phyloP scores from a whole-genome alignment of 2,797 vertebrate genomes.

The Ctenosaura bakeri region DNA sequence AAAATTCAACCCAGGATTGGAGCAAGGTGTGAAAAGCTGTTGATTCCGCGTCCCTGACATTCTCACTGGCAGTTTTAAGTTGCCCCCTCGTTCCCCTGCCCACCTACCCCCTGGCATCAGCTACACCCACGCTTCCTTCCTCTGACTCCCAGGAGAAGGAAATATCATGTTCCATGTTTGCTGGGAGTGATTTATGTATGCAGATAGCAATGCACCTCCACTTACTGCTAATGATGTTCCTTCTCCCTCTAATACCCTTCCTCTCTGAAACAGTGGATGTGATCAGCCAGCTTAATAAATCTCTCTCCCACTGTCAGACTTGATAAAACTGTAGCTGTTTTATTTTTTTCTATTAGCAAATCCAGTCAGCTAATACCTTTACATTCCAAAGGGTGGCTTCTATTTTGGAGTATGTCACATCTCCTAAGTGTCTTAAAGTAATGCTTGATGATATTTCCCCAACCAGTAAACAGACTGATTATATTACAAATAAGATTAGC shows the following conservation, averaged over 20 bases:
- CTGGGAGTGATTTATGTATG: constrained; percentile 39
- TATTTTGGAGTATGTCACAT: constrained; percentile 48
- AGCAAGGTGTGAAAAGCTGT: not conserved
- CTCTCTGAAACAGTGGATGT: constrained; percentile 32
- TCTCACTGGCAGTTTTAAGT: not conserved
- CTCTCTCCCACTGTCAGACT: constrained; percentile 31
- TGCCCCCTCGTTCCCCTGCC: not conserved
- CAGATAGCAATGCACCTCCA: constrained; percentile 32
- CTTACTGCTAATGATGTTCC: constrained; percentile 37
- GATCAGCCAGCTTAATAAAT: constrained; percentile 11
- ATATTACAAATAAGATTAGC: constrained; percentile 74
- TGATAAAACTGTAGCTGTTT: accelerated
- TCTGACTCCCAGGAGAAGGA: not conserved
- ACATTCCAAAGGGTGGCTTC: constrained; percentile 4
- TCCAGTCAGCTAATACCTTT: constrained; percentile 13
- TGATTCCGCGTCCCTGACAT: not conserved
- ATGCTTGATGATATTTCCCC: constrained; percentile 72
- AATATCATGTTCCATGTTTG: not conserved
- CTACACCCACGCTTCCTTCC: not conserved
- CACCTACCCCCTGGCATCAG: not conserved
- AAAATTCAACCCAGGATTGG: not conserved
- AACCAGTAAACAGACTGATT: constrained; percentile 76
- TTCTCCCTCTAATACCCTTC: constrained; percentile 25
- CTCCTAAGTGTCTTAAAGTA: constrained; percentile 65
- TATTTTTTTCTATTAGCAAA: not conserved